Evolutionary conservation across 2,113 vertebrate genomes (phyloP).

Genomic region (Theropithecus gelada): DNA sequence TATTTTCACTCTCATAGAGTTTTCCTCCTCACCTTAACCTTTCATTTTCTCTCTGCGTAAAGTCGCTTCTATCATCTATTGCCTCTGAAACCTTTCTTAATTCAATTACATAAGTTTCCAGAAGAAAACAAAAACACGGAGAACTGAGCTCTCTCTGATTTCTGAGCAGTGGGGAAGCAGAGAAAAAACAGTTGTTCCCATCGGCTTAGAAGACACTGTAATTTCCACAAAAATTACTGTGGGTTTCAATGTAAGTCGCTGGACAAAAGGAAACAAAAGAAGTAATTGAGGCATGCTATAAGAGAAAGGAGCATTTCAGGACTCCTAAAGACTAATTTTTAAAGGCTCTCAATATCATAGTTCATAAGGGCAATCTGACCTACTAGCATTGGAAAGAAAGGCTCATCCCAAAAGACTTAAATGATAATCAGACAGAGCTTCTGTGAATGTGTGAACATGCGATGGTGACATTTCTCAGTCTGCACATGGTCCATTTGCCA

Average conservation of each 20-base stretch:
- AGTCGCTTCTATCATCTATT: neutral
- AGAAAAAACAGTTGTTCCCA: neutral
- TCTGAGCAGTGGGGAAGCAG: neutral
- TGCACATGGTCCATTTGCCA: neutral
- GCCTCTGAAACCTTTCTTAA: conserved; percentile 13
- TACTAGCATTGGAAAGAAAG: neutral
- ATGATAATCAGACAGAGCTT: conserved; percentile 30
- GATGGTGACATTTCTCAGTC: neutral
- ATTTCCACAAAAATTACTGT: neutral
- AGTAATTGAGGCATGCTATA: neutral
- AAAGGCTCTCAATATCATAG: neutral
- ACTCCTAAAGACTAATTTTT: conserved; percentile 11
- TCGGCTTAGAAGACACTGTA: neutral
- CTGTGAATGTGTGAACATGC: neutral
- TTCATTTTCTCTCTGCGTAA: neutral
- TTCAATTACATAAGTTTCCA: neutral
- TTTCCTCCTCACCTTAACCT: neutral
- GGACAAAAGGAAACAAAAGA: neutral
- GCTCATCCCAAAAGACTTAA: neutral
- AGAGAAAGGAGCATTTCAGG: neutral
- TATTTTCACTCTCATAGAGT: neutral
- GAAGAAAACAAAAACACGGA: neutral
- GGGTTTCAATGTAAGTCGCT: neutral
- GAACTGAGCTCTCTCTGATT: neutral
- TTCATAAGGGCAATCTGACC: neutral